Conservation (phyloP, 2,888 invertebrate genomes). For the Unio delphinus region DNA sequence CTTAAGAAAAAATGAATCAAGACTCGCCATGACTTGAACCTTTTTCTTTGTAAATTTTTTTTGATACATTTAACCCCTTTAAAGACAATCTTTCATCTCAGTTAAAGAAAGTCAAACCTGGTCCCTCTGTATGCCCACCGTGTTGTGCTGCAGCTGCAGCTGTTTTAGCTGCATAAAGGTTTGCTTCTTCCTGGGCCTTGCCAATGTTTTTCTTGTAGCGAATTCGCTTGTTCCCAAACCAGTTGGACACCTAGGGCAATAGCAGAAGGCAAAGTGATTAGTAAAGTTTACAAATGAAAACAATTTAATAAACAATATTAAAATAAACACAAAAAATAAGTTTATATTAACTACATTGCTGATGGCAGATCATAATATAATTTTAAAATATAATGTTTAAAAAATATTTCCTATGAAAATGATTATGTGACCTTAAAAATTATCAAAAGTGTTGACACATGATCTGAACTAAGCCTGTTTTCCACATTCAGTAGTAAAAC, state of each 20-base stretch:
- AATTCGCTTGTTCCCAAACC: slow-evolving; percentile 99
- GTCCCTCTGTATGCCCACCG: slow-evolving; percentile 25
- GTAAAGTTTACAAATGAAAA: background rate
- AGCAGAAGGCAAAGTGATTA: slow-evolving; percentile 4
- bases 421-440: no score
- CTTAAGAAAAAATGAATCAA: no score
- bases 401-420: no score
- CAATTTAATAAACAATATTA: background rate
- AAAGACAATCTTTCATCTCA: no score
- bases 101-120: slow-evolving; percentile 11
- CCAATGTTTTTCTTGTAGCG: slow-evolving; percentile 99
- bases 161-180: slow-evolving; percentile 98
- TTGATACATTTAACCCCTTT: no score
- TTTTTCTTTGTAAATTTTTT: no score
- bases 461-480: no score
- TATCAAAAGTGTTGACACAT: no score
- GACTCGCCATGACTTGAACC: no score
- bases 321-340: slow-evolving; percentile 10
- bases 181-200: slow-evolving; percentile 99
- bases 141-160: slow-evolving; percentile 63
- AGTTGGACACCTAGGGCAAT: slow-evolving; percentile 89
- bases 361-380: background rate
- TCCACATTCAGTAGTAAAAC: no score
- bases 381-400: no score
- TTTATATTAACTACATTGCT: slow-evolving; percentile 11